Evolutionary conservation across 2,113 vertebrate genomes (phyloP).

Genomic region (Chamaetylas fuelleborni): DNA sequence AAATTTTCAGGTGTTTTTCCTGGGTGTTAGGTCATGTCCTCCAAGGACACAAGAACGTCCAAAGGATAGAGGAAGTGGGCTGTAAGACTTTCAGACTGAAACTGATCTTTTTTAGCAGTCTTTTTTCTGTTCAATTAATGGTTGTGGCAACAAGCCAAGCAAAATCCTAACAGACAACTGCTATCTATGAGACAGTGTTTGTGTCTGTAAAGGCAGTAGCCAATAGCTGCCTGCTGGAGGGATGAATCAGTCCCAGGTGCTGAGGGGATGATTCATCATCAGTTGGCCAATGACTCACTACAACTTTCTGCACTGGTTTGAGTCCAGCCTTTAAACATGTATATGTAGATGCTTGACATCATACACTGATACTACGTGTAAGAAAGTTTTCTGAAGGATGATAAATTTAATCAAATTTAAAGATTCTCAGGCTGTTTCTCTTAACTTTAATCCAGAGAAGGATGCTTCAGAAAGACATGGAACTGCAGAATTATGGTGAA

Average conservation of each 20-base stretch:
- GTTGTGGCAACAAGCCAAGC: background rate
- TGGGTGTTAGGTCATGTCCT: background rate
- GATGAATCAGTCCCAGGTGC: constrained; percentile 65
- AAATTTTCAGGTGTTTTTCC: background rate
- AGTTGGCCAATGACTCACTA: constrained; percentile 53
- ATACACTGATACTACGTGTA: background rate
- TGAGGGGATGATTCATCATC: constrained; percentile 51
- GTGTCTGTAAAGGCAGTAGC: constrained; percentile 35
- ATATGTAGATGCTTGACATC: background rate
- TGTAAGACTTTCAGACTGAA: background rate
- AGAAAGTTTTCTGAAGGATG: background rate
- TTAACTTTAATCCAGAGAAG: background rate
- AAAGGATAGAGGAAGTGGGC: background rate
- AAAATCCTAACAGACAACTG: constrained; percentile 24
- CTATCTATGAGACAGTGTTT: constrained; percentile 35
- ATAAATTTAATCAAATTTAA: background rate
- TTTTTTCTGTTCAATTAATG: constrained; percentile 41
- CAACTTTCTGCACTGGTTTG: constrained; percentile 17
- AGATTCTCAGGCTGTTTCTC: background rate
- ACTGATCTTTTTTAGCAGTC: background rate
- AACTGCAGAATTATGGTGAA: background rate
- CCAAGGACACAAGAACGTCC: background rate
- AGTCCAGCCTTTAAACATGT: background rate
- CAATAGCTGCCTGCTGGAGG: constrained; percentile 8
- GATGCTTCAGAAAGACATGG: background rate